Conservation (phyloP, 2,888 invertebrate species). For the Philereme vetulata region DNA sequence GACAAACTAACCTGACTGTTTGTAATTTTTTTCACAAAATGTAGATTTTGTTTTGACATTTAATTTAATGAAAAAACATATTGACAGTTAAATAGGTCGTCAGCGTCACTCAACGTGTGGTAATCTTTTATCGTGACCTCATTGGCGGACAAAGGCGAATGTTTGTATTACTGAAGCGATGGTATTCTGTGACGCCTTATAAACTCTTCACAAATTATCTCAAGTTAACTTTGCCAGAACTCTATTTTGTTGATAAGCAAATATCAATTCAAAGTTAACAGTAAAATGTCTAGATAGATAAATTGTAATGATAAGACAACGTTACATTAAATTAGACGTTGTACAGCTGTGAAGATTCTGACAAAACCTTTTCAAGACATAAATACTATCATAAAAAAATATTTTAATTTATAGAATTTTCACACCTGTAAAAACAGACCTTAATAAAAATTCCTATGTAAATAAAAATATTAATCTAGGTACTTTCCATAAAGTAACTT, state of each 20-base stretch:
- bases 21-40: too few relatives aligned
- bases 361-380: background rate
- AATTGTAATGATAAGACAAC: slow-evolving; percentile 68
- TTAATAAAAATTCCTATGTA: slow-evolving; percentile 73
- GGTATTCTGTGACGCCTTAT: too few relatives aligned
- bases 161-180: too few relatives aligned
- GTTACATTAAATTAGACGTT: slow-evolving; percentile 28
- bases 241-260: slow-evolving; percentile 20
- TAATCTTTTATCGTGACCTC: too few relatives aligned
- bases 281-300: slow-evolving; percentile 67
- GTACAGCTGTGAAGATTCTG: slow-evolving; percentile 23
- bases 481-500: slow-evolving; percentile 26
- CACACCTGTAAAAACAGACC: slow-evolving; percentile 30
- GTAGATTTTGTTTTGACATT: too few relatives aligned
- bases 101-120: too few relatives aligned
- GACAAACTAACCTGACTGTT: background rate
- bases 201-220: too few relatives aligned
- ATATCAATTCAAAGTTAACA: slow-evolving; percentile 60
- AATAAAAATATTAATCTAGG: slow-evolving; percentile 55
- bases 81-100: too few relatives aligned
- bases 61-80: too few relatives aligned
- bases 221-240: slow-evolving; percentile 9
- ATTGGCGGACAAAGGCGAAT: too few relatives aligned
- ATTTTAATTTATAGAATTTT: background rate
- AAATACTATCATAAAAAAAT: too few relatives aligned